Base-by-base conservation (phyloP, 2,888 invertebrate species). In the Xestoiulus laeticollis region DNA sequence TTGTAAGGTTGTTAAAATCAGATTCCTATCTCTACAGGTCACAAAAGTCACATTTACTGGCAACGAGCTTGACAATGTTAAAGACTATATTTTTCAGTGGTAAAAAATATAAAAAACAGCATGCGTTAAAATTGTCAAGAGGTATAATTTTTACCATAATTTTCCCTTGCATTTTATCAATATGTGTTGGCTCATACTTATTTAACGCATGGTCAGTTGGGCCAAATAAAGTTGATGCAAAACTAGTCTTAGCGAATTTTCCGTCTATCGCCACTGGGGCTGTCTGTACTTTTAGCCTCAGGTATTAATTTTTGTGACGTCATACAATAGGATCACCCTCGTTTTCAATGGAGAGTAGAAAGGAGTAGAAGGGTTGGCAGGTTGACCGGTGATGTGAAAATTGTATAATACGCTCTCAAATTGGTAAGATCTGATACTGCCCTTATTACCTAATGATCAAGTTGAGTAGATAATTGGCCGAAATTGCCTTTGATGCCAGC, bases 401-500 rank as follows among this genome's bases (percentile, higher is more conserved):
- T 68, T 68, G 22, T 68, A 68, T 68, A 68, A 68, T 68, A 22
- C 22, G 22, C 22, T 68, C n/a, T n/a, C 10, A 68, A 68, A 68
- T 68, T 68, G 22, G 22, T 68, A 68, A 68, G 22, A 68, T 68
- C 68, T 68, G 68, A 68, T 68, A 68, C 22, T 68, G 68, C 22
- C 68, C 68, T 26, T 68, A 22, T 68, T 68, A 68, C 68, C 68
- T 68, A 68, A 68, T 68, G 68, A 22, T 68, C 68, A 68, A 68
- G 22, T 22, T 68, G 68, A 68, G 68, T n/a, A 68, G 68, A 68
- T 26, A 68, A 68, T 68, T 68, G 38, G 68, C 5, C 68, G 8
- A 68, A 68, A 68, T 59, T n/a, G n/a, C 59, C 59, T 59, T 19
- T 48, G 19, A 12, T 19, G 38, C 38, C 38, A 38, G 14, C 48